Conservation (phyloP, 2,797 vertebrate species). For the Acrossocheilus fasciatus region DNA sequence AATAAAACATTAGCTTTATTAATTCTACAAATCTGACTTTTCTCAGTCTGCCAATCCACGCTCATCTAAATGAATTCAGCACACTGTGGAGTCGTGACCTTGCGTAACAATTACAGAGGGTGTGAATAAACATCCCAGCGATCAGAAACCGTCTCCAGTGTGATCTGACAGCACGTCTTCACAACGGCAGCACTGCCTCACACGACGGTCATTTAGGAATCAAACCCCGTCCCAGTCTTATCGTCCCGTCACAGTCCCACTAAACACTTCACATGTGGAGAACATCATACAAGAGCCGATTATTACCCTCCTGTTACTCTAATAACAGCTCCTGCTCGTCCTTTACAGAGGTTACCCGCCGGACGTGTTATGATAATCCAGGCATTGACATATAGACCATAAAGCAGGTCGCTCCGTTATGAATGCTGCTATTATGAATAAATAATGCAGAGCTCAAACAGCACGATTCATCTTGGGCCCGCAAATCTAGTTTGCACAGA, state of each 20-base stretch:
- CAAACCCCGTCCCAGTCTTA: not conserved
- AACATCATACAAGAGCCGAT: not conserved
- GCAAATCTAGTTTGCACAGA: slow-evolving; percentile 23
- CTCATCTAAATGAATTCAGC: not conserved
- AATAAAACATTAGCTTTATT: not conserved
- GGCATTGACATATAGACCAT: not conserved
- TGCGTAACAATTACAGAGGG: not conserved
- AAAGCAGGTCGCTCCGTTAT: not conserved
- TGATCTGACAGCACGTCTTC: not conserved
- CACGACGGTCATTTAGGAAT: not conserved
- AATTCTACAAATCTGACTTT: not conserved
- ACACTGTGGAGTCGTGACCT: not conserved
- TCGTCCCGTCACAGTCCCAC: not conserved
- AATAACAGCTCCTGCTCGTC: not conserved
- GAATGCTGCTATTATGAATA: slow-evolving; percentile 29
- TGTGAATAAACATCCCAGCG: not conserved
- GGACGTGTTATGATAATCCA: not conserved
- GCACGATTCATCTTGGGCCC: not conserved
- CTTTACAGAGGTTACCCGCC: not conserved
- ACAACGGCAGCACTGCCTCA: not conserved
- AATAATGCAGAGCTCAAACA: slow-evolving; percentile 8
- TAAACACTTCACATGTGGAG: slow-evolving; percentile 6
- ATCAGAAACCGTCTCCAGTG: not conserved
- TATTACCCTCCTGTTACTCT: not conserved
- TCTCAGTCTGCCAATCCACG: not conserved